Percentiles rank a stretch among this genome's conserved stretches.
These are phyloP conservation scores for Emberiza fucata DNA, from an alignment of 2,113 vertebrate species.

Conservation along the genomic window DNA sequence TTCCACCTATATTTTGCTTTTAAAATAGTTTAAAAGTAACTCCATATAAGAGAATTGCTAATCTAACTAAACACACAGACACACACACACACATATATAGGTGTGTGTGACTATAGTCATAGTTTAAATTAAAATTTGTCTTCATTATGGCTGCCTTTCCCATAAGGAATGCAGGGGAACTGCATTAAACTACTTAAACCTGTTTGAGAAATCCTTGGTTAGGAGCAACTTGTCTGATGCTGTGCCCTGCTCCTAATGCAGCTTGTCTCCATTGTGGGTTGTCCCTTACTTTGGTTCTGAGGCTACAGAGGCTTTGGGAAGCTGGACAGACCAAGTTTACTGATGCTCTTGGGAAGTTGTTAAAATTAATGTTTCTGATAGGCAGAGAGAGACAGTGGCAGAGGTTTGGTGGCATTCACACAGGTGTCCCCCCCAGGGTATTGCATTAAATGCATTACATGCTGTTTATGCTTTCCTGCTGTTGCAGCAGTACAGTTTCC, in stretches of 20 bases:
- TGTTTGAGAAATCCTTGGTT: not conserved
- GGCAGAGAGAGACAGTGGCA: not conserved
- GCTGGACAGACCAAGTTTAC: not conserved
- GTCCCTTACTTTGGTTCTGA: not conserved
- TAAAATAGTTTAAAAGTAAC: not conserved
- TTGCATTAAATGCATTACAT: not conserved
- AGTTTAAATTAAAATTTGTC: not conserved
- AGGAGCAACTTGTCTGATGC: not conserved
- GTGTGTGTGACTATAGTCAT: not conserved
- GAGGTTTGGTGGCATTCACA: not conserved
- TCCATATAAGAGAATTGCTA: not conserved
- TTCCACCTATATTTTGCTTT: not conserved
- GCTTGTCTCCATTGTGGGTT: not conserved
- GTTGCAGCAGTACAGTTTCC: not conserved
- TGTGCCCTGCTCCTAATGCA: not conserved
- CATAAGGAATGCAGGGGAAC: not conserved
- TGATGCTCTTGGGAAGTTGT: not conserved
- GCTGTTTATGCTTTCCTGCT: not conserved
- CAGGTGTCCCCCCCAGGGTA: not conserved
- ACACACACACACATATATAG: not conserved
- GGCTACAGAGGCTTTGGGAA: not conserved
- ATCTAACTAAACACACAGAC: not conserved
- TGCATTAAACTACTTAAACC: not conserved
- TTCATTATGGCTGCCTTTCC: not conserved
- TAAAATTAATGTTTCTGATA: accelerated